These are phyloP conservation scores for Numida meleagris DNA, from an alignment of 2,113 vertebrate species.

Conservation along the genomic window DNA sequence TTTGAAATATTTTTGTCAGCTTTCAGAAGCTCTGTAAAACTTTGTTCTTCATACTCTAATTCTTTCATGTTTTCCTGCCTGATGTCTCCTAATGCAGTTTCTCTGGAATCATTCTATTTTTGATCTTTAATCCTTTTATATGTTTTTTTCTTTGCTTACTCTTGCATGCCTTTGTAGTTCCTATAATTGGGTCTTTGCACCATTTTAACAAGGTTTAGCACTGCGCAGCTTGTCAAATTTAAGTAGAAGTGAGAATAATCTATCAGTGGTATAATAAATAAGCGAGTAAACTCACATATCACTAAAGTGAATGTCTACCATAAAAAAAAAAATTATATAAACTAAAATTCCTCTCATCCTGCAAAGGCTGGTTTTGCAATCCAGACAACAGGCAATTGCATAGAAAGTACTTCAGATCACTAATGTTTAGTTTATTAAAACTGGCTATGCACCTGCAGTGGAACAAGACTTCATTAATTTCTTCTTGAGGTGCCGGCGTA, in stretches of 20 bases:
- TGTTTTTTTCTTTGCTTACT: conserved; percentile 75
- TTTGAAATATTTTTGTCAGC: conserved; percentile 49
- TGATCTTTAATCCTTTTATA: conserved; percentile 82
- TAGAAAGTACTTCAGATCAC: neutral
- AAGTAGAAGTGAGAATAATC: conserved; percentile 57
- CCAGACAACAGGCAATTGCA: neutral
- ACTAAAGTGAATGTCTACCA: neutral
- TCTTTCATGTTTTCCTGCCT: conserved; percentile 72
- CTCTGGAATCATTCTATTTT: conserved; percentile 74
- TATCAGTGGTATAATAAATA: conserved; percentile 49
- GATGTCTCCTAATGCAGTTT: conserved; percentile 71
- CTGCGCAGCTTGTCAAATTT: conserved; percentile 71
- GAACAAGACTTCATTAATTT: conserved; percentile 55
- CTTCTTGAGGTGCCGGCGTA: conserved; percentile 41
- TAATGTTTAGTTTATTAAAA: conserved; percentile 31
- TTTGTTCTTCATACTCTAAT: conserved; percentile 72
- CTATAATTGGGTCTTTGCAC: conserved; percentile 80
- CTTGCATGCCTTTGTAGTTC: conserved; percentile 77
- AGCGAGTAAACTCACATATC: conserved; percentile 8
- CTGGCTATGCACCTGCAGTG: conserved; percentile 10
- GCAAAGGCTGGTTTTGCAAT: neutral
- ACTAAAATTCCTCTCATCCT: neutral
- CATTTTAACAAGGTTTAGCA: conserved; percentile 78
- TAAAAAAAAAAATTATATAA: neutral
- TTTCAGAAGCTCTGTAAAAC: conserved; percentile 33